Conservation (phyloP, 2,888 invertebrate genomes). For the Caenorhabditis parvicauda region DNA sequence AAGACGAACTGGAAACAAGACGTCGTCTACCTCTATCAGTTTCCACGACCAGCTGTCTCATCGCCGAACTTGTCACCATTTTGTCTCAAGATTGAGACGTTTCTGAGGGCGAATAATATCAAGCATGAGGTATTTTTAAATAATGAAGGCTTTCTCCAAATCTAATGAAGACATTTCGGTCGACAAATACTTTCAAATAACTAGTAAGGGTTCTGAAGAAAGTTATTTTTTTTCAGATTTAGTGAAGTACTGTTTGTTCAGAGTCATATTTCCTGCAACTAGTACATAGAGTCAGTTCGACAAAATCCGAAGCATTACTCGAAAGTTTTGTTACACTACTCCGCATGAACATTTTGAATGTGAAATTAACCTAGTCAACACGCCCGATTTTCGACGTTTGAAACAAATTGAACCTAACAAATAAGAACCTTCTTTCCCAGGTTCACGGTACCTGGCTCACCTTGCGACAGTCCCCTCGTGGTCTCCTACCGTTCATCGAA, state of each 20-base stretch:
- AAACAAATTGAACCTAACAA: not conserved
- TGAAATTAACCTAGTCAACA: too few relatives aligned
- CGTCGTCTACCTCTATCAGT: conserved; percentile 57
- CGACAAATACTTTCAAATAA: not conserved
- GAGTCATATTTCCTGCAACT: too few relatives aligned
- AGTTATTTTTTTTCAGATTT: not conserved
- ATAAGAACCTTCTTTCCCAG: conserved; percentile 13
- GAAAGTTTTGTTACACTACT: too few relatives aligned
- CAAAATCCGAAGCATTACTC: not conserved
- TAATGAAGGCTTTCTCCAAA: not conserved
- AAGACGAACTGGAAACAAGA: conserved; percentile 50
- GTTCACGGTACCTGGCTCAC: conserved; percentile 27
- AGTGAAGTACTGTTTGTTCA: not conserved
- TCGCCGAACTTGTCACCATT: conserved; percentile 57
- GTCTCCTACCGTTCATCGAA: conserved; percentile 38
- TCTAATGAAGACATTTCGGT: not conserved
- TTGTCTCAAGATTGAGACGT: conserved; percentile 59
- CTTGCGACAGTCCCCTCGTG: conserved; percentile 28
- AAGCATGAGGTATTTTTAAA: conserved; percentile 49
- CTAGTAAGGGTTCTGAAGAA: not conserved
- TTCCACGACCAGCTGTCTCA: conserved; percentile 45
- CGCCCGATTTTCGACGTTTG: not conserved
- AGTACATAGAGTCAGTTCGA: too few relatives aligned
- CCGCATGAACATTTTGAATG: too few relatives aligned
- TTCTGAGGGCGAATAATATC: conserved; percentile 52